A percentile compares a stretch with the other conserved stretches of the same genome.
Evolutionary conservation across 2,113 vertebrate genomes (phyloP).

Genomic region (Apus apus): DNA sequence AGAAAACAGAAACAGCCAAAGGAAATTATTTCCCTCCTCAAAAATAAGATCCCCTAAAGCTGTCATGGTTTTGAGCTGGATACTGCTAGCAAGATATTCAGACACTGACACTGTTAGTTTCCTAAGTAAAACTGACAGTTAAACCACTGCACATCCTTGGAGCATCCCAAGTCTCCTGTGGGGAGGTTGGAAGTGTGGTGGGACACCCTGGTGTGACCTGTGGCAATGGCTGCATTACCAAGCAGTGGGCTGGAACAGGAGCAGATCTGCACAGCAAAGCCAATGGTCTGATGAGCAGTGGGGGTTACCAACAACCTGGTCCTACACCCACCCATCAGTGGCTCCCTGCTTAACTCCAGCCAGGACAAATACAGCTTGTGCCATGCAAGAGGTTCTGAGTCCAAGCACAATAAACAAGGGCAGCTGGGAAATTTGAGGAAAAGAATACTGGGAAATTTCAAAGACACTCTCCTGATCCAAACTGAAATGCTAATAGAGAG

Average conservation of each 20-base stretch:
- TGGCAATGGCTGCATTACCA: rapidly evolving
- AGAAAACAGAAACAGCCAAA: background rate
- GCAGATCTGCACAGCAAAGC: background rate
- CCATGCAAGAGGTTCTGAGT: background rate
- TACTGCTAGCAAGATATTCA: background rate
- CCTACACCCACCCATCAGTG: background rate
- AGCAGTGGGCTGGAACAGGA: background rate
- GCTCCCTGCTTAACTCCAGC: background rate
- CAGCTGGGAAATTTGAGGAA: background rate
- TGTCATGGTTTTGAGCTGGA: background rate
- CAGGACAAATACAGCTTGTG: background rate
- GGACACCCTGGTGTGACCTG: background rate
- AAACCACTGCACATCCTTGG: background rate
- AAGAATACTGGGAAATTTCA: background rate
- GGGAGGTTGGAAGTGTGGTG: background rate
- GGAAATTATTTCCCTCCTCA: background rate
- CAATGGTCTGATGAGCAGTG: rapidly evolving
- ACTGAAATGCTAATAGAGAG: background rate
- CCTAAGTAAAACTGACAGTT: no score
- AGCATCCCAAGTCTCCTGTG: background rate
- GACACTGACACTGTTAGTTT: background rate
- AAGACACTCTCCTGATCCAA: background rate
- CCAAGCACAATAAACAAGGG: background rate
- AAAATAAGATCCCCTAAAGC: background rate
- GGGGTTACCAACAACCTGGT: no score